Conservation (phyloP, 1,140 invertebrate species). For the Stenopsyche tienmushanensis region DNA sequence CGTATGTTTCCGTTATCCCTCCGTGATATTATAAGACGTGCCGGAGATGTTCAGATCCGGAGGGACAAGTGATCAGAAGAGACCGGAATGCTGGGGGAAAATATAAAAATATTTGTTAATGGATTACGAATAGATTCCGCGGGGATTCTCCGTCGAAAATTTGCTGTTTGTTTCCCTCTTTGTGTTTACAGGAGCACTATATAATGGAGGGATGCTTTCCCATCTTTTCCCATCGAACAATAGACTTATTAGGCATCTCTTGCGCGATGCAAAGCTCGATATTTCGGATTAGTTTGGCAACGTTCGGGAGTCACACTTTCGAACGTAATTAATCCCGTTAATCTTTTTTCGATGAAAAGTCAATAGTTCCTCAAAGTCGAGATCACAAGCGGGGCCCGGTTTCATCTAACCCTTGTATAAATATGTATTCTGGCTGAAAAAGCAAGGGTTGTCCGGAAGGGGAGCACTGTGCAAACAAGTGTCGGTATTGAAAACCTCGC, state of each 20-base stretch:
- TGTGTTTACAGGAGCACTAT: too few species aligned
- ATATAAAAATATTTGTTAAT: conserved; percentile 42
- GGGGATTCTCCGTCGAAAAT: conserved; percentile 36
- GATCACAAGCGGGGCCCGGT: background rate
- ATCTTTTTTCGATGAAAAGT: background rate
- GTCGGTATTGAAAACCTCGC: conserved; percentile 42
- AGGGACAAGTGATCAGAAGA: conserved; percentile 1
- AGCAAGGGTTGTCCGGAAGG: conserved; percentile 38
- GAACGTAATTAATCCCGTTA: background rate
- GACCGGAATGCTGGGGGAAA: conserved; percentile 17
- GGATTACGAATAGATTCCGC: conserved; percentile 41
- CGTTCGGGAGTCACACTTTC: too few species aligned
- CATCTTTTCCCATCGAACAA: too few species aligned
- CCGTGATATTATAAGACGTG: background rate
- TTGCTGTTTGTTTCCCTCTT: conserved; percentile 30
- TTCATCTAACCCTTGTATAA: background rate
- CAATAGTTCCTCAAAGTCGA: background rate
- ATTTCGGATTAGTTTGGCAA: too few species aligned
- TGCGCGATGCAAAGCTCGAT: too few species aligned
- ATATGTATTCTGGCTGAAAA: conserved; percentile 29
- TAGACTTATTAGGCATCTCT: too few species aligned
- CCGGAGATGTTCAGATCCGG: background rate
- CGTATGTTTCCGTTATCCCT: background rate
- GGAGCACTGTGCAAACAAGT: conserved; percentile 39
- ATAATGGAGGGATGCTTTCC: too few species aligned